Conservation (phyloP, 2,888 invertebrate genomes). For the Oscheius sp. region DNA sequence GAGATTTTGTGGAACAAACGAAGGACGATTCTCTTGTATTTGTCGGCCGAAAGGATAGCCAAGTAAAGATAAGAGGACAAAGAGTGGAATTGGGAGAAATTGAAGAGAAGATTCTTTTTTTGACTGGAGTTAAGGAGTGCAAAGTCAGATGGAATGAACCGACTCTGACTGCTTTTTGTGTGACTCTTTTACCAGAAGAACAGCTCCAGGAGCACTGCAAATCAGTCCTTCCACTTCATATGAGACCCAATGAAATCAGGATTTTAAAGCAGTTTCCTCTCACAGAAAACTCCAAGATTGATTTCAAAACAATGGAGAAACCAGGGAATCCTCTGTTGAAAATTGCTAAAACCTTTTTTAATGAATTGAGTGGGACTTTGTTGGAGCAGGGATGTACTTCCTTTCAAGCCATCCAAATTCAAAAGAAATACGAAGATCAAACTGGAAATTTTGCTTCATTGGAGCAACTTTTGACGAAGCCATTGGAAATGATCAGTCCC, state of each 20-base stretch:
- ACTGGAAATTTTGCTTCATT: neutral
- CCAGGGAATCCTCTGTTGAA: neutral
- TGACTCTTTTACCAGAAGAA: neutral
- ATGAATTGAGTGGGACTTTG: neutral
- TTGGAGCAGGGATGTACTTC: constrained; percentile 18
- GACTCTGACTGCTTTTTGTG: constrained; percentile 48
- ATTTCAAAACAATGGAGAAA: constrained; percentile 24
- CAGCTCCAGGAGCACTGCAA: constrained; percentile 37
- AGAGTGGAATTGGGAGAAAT: constrained; percentile 66
- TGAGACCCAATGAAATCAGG: constrained; percentile 53
- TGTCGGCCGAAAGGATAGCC: constrained; percentile 60
- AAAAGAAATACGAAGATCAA: neutral
- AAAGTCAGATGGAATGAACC: constrained; percentile 46
- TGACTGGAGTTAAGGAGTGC: constrained; percentile 30
- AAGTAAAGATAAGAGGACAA: constrained; percentile 65
- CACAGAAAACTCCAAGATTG: constrained; percentile 57
- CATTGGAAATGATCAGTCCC: neutral
- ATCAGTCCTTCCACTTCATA: constrained; percentile 52
- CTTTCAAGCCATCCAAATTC: neutral
- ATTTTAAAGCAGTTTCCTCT: constrained; percentile 57
- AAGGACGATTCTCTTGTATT: constrained; percentile 49
- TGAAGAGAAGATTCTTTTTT: constrained; percentile 46
- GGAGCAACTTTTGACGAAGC: neutral
- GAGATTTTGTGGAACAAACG: constrained; percentile 52
- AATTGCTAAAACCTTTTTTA: neutral